Base-by-base conservation (phyloP, 92 coral and sea anemone species). In the Parazoanthus swiftii region DNA sequence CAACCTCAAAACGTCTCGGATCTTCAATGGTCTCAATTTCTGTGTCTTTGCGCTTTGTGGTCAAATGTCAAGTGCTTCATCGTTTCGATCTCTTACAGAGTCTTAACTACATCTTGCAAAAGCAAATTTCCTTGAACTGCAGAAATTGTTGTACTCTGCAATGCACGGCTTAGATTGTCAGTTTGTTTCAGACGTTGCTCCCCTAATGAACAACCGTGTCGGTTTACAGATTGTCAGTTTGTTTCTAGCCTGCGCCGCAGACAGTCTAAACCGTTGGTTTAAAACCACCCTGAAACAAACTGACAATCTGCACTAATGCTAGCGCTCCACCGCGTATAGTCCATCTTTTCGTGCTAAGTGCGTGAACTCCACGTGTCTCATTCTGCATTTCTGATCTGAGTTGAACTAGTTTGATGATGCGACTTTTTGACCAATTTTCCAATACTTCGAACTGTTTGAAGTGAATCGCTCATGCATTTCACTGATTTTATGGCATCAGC, bases 11-110 rank as follows among this genome's bases (percentile, higher is more conserved):
- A 74, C 92, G 63, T 65, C 65, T 50, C 74, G 91, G 94, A 15
- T 89, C 92, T 81, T 50, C 94, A 63, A 89, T 70, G 50, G 71
- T 14, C 82, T 89, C 81, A 4, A 88, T 82, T 80, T 85, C 91
- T 35, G 36, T 81, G 63, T 91, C 88, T 77, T 89, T 92, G 85
- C 90, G 42, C 86, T 74, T 37, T 78, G 68, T 67, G 38, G 89
- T 90, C 6, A 91, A 33, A 91, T 87, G 58, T 74, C 81, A 88
- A 88, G 0, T 39, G 42, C 42, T 39, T 39, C 42, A 39, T 39
- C 42, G 4, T 39, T 39, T 39, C 42, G 42, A 56, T 75, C 59
- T 56, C 50, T 48, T 33, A 8, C 83, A 75, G 36, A 58, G 72
- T 25, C 48, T 86, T 76, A 43, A 86, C 36, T 8, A 86, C 89